Base-by-base conservation (phyloP, 2,113 vertebrate genomes). In the Elaphurus davidianus region DNA sequence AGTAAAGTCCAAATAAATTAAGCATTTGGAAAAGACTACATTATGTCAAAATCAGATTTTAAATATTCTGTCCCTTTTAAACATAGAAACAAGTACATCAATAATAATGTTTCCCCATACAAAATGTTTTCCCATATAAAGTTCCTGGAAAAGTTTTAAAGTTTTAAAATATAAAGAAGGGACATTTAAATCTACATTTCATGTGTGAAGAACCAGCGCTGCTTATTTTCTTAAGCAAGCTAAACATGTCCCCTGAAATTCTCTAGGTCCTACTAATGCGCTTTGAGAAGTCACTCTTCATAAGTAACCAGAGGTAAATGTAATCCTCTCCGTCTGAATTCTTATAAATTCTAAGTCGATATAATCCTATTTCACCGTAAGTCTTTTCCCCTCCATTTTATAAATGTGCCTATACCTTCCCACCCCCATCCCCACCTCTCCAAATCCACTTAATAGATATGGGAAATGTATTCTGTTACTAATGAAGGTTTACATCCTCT, bases 61-160 rank as follows among this genome's bases (percentile, higher is more conserved):
- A 21, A 79, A 79, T 62, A 78, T 88, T 94, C 94, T 60, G 74
- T 91, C 92, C 71, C 85, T 97, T 92, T 94, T 28, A 36, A 94
- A 54, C 50, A 71, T 5, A 95, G 91, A 83, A 57, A 54, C 71
- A 94, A 95, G 79, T 81, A 81, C n/a, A 85, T 88, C 54, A 36
- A 74, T 93, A 79, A 94, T 57, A 94, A 82, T 94, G 76, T 40
- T 97, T 71, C 21, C 14, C 59, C 33, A 33, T 43, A 52, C 5
- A 71, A 71, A 94, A 85, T 95, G 64, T n/a, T 97, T 71, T 23
- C 14, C 60, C 28, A 43, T n/a, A 57, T 57, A 86, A 95, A 96
- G 50, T 92, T 97, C 47, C 57, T 87, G 45, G 33, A 33, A 83
- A 95, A 90, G 59, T 95, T 92, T 40, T 40, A 40, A 40, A 40